Base-by-base conservation (phyloP, 2,888 invertebrate genomes). In the Mythimna vitellina region DNA sequence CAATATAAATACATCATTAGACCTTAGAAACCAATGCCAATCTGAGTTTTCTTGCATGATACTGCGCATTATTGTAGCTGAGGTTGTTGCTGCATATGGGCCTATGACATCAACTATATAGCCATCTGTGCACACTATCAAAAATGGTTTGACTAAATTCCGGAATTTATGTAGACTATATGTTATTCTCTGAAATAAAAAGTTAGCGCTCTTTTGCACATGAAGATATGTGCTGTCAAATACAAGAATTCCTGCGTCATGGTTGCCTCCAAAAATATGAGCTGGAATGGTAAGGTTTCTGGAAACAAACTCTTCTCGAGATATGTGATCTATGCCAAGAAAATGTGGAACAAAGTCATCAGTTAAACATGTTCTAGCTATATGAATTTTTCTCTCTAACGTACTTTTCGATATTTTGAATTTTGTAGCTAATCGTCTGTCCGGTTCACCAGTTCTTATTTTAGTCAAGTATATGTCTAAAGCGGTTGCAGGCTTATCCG, bases 381-480 rank as follows among this genome's bases (percentile, higher is more conserved):
- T 74, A 90, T 90, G 63, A 88, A 89, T 54, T 91, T 94, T 89
- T 97, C 97, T 94, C 96, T 85, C 94, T 96, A 81, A 65, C 61
- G 61, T 71, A 54, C 71, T 65, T 65, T 65, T 65, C 46, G 65
- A 62, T 66, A 71, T 54, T 66, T 71, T 71, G 65, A 46, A 46
- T 35, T 64, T 64, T 57, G 63, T 57, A 56, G 64, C 62, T 57
- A 69, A 68, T 22, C 69, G 63, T 57, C 56, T 70, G 60, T 74
- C 71, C 57, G 66, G 64, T 60, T 78, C 65, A 64, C 69, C 71
- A 17, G 46, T 17, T 46, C 46, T 14, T 46, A 46, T 46, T 46
- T 46, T 46, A 46, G 14, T 46, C 17, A 35, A 74, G 14, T 46
- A 17, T 46, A 46, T 46, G 46, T 61, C 54, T 70, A 78, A 68